Evolutionary conservation across 30 jellyfish, hydroid and myxozoan genomes (phyloP), one percentile per base, ranked within the genome.

Genomic region (Cassiopea xamachana): DNA sequence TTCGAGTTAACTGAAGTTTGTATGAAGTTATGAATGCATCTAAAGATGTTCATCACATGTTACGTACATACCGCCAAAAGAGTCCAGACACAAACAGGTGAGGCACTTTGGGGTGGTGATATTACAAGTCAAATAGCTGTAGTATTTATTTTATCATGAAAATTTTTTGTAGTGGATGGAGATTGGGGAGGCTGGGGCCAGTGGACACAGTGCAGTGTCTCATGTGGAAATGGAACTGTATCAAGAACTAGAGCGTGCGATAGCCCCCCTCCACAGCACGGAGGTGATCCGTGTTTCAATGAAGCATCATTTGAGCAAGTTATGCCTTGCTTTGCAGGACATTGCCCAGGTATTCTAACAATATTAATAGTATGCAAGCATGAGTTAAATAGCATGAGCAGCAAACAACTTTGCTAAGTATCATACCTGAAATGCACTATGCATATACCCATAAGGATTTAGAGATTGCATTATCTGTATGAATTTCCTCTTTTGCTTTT

Each of bases 151-250:
- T 0, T 55, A 55, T 27, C 39, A 27, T 10, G 12, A 6, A 55
- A 55, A 3, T 10, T 71, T 19, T 16, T 74, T 46, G 8, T 76
- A 92, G 98, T 92, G 46, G 88, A 89, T 84, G 98, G 98, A 7
- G 81, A 84, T 44, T 93, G 94, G 88, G 92, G 95, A 7, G 74
- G 77, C n/a, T 93, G 98, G 98, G 69, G 93, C 8, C 86, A 73
- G 49, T 93, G 98, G 98, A 47, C 97, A 2, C 43, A 87, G 45
- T 93, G 98, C 50, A 79, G 90, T 48, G 92, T 39, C 44, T 27
- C 95, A 12, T 93, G 98, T 89, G 98, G 97, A 55, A 93, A 89
- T 76, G 98, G 98, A 10, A 89, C 97, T 6, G 92, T 82, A 47
- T 47, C 77, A 13, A 72, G 98, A 46, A 88, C 97, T 39, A 76